Conservation (phyloP, 2,113 vertebrate species). For the Heliornis fulica region DNA sequence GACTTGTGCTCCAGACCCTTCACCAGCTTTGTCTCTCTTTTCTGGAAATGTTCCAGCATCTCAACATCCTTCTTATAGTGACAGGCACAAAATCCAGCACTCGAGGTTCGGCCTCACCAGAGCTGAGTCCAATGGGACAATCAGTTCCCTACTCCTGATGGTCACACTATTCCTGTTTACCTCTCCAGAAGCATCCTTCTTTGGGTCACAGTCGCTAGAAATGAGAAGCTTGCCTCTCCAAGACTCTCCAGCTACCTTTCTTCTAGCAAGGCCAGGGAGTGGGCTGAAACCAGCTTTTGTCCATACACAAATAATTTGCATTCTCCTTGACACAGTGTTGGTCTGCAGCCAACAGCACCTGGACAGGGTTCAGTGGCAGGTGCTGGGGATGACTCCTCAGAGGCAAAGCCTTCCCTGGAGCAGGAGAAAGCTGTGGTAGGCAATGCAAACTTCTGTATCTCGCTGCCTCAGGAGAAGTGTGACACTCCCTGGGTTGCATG, state of each 20-base stretch:
- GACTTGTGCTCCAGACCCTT: no score
- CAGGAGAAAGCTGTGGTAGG: background rate
- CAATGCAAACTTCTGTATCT: background rate
- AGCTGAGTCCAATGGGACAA: no score
- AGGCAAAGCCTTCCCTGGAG: background rate
- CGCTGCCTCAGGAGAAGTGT: background rate
- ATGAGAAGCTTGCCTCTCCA: background rate
- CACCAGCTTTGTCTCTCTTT: no score
- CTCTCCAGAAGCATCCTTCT: background rate
- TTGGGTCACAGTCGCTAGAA: background rate
- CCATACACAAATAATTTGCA: background rate
- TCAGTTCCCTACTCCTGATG: no score
- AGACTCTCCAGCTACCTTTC: background rate
- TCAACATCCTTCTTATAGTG: no score
- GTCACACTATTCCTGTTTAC: no score
- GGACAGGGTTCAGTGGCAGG: rapidly evolving
- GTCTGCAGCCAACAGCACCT: background rate
- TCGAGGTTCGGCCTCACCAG: no score
- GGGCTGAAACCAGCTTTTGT: background rate
- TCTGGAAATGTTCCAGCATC: no score
- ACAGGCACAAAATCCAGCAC: no score
- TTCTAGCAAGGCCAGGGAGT: background rate
- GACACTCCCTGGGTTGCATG: rapidly evolving
- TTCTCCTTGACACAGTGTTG: background rate
- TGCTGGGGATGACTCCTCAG: background rate